Percentiles rank a stretch among this genome's conserved stretches.
Conservation (phyloP, 1,140 invertebrate species). For the Phortica variegata region DNA sequence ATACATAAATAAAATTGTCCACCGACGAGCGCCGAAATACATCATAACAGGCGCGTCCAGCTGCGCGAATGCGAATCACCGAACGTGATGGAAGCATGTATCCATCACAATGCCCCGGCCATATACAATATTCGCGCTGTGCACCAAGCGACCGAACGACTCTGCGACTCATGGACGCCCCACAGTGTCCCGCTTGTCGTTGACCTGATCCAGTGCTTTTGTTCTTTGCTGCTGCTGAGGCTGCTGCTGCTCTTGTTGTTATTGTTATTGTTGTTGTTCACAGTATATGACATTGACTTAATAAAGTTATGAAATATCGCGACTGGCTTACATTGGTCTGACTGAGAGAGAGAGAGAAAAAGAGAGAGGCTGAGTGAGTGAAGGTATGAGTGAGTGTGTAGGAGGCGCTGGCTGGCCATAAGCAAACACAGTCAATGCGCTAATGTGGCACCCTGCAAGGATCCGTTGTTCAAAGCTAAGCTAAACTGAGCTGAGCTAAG, state of each 20-base stretch:
- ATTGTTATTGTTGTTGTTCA: constrained; percentile 19
- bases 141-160: too few species aligned
- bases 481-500: too few species aligned
- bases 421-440: constrained; percentile 21
- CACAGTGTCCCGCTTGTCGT: constrained; percentile 11
- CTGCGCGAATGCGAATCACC: constrained; percentile 32
- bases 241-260: too few species aligned
- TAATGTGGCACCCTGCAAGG: constrained; percentile 29
- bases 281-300: constrained; percentile 53
- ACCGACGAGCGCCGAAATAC: constrained; percentile 37
- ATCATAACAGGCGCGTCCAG: constrained; percentile 55
- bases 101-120: constrained; percentile 2
- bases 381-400: constrained; percentile 2
- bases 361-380: constrained; percentile 8
- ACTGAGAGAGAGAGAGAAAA: constrained; percentile 18
- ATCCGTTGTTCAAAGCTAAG: too few species aligned
- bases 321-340: constrained; percentile 11
- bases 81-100: too few species aligned
- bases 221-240: too few species aligned
- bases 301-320: constrained; percentile 55
- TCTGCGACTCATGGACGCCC: constrained; percentile 4
- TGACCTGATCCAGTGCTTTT: too few species aligned
- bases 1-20: constrained; percentile 49
- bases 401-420: constrained; percentile 35
- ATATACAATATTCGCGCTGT: too few species aligned